Percentiles rank a stretch among this genome's conserved stretches.
Evolutionary conservation across 2,797 vertebrate genomes (phyloP).

Genomic region (Microchirus variegatus): DNA sequence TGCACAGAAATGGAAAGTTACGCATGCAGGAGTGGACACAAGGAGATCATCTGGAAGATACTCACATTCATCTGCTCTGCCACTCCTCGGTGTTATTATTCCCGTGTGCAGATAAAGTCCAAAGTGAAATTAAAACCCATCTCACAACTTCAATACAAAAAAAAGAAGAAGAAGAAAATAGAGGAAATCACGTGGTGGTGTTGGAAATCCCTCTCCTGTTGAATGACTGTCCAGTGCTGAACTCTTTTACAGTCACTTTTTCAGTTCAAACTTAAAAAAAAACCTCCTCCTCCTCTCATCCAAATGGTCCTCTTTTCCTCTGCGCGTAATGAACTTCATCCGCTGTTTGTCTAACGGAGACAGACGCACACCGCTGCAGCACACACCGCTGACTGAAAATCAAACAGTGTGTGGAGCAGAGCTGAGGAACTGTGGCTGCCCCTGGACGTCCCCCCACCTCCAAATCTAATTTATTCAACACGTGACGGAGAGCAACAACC

Average conservation of each 20-base stretch:
- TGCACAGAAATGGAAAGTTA: no score
- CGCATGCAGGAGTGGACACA: neutral
- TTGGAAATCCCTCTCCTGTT: slow-evolving; percentile 4
- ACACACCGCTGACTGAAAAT: slow-evolving; percentile 52
- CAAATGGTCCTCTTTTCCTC: neutral
- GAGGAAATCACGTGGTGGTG: neutral
- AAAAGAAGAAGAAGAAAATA: neutral
- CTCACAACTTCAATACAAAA: slow-evolving; percentile 26
- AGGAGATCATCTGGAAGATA: no score
- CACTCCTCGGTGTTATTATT: slow-evolving; percentile 34
- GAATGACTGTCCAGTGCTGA: neutral
- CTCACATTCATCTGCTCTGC: slow-evolving; percentile 82
- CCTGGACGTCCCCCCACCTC: slow-evolving; percentile 57
- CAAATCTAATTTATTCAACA: slow-evolving; percentile 77
- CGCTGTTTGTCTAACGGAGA: slow-evolving; percentile 34
- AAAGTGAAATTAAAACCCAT: slow-evolving; percentile 77
- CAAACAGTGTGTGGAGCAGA: slow-evolving; percentile 55
- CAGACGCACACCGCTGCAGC: slow-evolving; percentile 48
- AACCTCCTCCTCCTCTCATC: neutral
- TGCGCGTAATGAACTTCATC: slow-evolving; percentile 41
- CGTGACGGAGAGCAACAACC: slow-evolving; percentile 69
- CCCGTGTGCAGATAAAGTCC: slow-evolving; percentile 22
- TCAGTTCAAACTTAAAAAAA: slow-evolving; percentile 29
- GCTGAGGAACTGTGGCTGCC: neutral
- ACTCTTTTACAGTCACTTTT: neutral